phyloP scores from a whole-genome alignment of 2,113 vertebrate genomes.

The Dicentrarchus labrax region DNA sequence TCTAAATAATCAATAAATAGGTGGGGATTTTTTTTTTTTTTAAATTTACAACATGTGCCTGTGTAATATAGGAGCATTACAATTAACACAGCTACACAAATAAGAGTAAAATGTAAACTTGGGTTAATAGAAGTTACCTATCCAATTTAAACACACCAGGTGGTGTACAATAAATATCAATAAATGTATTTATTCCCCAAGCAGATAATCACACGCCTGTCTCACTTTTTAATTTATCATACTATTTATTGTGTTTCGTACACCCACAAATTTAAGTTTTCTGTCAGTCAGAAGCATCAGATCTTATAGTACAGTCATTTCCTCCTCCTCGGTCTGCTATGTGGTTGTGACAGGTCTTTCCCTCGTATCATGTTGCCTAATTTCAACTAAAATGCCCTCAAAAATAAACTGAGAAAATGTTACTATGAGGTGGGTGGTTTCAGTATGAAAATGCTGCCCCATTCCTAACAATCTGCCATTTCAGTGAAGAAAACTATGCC shows the following conservation, averaged over 20 bases:
- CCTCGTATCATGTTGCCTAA: constrained; percentile 33
- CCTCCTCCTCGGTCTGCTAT: constrained; percentile 26
- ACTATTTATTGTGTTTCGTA: constrained; percentile 18
- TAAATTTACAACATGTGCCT: neutral
- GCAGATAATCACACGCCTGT: constrained; percentile 13
- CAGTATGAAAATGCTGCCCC: constrained; percentile 13
- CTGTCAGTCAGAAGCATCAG: constrained; percentile 38
- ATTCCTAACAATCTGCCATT: constrained; percentile 11
- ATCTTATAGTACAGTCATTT: constrained; percentile 40
- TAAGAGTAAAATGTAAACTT: constrained; percentile 22
- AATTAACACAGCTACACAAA: neutral
- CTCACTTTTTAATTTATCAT: constrained; percentile 29
- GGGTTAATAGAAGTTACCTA: neutral
- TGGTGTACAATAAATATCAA: constrained; percentile 10
- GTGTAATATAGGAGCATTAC: neutral
- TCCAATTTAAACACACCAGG: constrained; percentile 19
- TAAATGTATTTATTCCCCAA: neutral
- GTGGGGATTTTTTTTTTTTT: neutral
- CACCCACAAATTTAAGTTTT: constrained; percentile 25
- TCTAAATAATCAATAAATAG: neutral
- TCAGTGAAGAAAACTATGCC: constrained; percentile 8
- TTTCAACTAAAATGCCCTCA: constrained; percentile 34
- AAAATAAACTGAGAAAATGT: constrained; percentile 36
- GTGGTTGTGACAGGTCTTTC: constrained; percentile 37
- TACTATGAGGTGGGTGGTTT: constrained; percentile 14